Evolutionary conservation across 2,888 invertebrate genomes (phyloP), one percentile per base, ranked within the genome.

Genomic region (Nomada fabriciana): DNA sequence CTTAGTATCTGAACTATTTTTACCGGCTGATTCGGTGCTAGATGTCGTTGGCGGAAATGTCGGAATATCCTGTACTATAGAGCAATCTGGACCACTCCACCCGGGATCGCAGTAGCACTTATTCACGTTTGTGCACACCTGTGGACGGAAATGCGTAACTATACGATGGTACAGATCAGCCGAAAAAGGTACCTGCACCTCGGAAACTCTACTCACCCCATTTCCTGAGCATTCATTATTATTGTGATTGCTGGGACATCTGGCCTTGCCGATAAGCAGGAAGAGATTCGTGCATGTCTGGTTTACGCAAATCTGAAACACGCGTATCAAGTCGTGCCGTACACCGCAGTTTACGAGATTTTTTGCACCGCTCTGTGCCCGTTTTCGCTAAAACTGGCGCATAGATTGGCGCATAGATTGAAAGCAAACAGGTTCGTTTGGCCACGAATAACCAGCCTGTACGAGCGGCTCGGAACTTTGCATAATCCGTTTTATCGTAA

Each of bases 121-220:
- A 95, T 98, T 98, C 87, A 96, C 95, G 94, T 98, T 99, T 18
- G 99, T 98, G 94, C 99, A 99, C 79, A 96, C 96, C 98, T 98
- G 95, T 23, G 7, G 18, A 18, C 2, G 29, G 15, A 29, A 18
- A 42, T n/a, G 57, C 13, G 23, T 57, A 18, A 9, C 43, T 36
- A 36, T 36, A 29, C 29, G 29, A 5, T 29, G 29, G 0, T 7
- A 29, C 18, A 4, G 15, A 15, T 47, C 1, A 36, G 36, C 15
- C 15, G 15, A 47, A 11, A 47, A 3, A 15, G 3, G 13, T 47
- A 47, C 47, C 15, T 3, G 47, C 36, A 36, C 36, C 36, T 7
- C 36, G 36, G 15, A 10, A 0, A 57, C 10, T 23, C 5, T 23
- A 61, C 97, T 97, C 95, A 99, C 99, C 95, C 99, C 99, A 94